These are phyloP conservation scores for Barnardius zonarius DNA, from an alignment of 2,113 vertebrate genomes.

Conservation along the genomic window DNA sequence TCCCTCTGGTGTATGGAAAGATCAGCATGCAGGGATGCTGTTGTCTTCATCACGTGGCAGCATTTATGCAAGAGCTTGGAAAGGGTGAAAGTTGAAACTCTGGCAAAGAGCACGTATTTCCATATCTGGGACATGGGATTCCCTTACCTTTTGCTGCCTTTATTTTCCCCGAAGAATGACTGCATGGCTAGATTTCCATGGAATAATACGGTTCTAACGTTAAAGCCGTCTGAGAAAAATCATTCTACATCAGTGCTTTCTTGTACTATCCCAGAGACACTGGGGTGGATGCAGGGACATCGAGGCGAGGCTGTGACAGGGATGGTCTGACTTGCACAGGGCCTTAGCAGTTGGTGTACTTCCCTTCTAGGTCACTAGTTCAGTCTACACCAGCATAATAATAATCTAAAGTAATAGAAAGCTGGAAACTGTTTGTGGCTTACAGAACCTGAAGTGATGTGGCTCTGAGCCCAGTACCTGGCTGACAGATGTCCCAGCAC, in stretches of 20 bases:
- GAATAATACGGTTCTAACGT: background rate
- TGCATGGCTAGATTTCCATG: background rate
- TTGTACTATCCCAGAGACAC: background rate
- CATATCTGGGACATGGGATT: background rate
- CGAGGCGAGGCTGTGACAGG: background rate
- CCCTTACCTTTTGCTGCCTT: slow-evolving; percentile 6
- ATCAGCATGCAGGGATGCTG: background rate
- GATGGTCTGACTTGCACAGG: background rate
- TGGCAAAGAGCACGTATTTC: background rate
- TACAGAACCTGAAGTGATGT: background rate
- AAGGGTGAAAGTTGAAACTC: slow-evolving; percentile 9
- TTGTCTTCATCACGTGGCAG: background rate
- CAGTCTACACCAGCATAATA: background rate
- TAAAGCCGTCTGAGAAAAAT: no score
- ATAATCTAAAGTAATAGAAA: background rate
- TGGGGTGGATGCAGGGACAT: background rate
- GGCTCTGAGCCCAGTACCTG: background rate
- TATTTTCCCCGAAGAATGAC: background rate
- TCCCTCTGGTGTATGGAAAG: background rate
- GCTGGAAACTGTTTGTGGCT: background rate
- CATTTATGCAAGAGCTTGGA: background rate
- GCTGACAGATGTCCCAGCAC: background rate
- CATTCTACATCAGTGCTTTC: background rate
- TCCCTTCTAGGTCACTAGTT: background rate
- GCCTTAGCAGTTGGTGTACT: background rate